Base-by-base conservation (phyloP, 2,888 invertebrate species). In the Glyphotaelius pellucidus region DNA sequence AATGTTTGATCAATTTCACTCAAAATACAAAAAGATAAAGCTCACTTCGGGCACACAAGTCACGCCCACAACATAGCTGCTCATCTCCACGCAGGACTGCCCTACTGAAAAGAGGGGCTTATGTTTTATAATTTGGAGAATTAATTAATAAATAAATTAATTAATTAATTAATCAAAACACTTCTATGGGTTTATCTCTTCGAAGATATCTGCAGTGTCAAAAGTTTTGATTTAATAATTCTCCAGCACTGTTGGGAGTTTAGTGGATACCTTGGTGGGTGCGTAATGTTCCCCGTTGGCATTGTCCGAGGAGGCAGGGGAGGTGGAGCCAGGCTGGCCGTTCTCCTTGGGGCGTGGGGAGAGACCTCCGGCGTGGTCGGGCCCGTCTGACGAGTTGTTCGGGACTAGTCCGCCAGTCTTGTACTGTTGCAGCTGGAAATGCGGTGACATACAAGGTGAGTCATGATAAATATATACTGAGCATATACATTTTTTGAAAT, bases 381-480 rank as follows among this genome's bases (percentile, higher is more conserved):
- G 47, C 94, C 96, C 96, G 94, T 97, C 97, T 94, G 96, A 95
- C 95, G 95, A 95, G 94, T 96, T 96, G 94, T 96, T 96, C 94
- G 97, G 97, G 93, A 95, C 94, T 35, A 96, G 96, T 94, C 97
- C 97, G 94, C 98, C 97, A 94, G 97, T 95, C 96, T 98, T 98
- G 96, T 98, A 97, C 96, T 98, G 98, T 95, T 98, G 98, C 94
- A 98, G 97, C 98, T 98, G 95, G n/a, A 94, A 93, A 90, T n/a
- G 67, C 9, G 9, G n/a, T 67, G n/a, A 67, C 19, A 67, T 52
- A 19, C n/a, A 67, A 25, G 67, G 67, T 67, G 25, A 67, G 25
- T 67, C 7, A n/a, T 67, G 67, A 19, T 4, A 67, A 25, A 42
- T 42, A 42, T 42, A 47, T 14, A 47, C 47, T 14, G 42, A 42